These are phyloP conservation scores for Dugesia japonica DNA, from an alignment of 2,888 invertebrate genomes.

Conservation along the genomic window DNA sequence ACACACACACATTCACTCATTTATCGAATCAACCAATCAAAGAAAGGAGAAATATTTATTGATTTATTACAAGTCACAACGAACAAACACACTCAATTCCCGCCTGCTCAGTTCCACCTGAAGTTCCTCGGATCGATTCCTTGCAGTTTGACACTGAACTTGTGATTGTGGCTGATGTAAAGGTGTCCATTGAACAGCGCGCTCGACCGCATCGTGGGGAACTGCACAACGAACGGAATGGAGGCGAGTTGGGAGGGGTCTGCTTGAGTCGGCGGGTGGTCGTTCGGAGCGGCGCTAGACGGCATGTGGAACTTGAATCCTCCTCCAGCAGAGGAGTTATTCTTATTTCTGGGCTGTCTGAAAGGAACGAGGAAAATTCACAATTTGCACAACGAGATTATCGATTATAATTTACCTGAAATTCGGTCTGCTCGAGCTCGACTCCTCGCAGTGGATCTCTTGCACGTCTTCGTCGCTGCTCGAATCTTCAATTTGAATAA, in stretches of 20 bases:
- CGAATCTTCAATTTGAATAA: not conserved
- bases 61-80: no score
- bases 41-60: not conserved
- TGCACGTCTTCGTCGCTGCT: not conserved
- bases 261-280: not conserved
- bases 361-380: no score
- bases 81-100: no score
- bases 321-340: no score
- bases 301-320: no score
- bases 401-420: no score
- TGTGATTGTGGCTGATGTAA: conserved; percentile 11
- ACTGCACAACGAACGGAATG: not conserved
- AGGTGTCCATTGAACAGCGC: not conserved
- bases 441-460: not conserved
- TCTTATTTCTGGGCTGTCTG: no score
- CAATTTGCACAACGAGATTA: no score
- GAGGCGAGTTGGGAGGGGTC: conserved; percentile 4
- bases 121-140: not conserved
- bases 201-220: not conserved
- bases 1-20: not conserved
- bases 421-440: not conserved
- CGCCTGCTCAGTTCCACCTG: not conserved
- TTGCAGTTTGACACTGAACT: not conserved
- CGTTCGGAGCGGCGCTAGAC: no score
- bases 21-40: not conserved